Conservation (phyloP, 2,797 vertebrate genomes). For the Chaenodraco wilsoni region DNA sequence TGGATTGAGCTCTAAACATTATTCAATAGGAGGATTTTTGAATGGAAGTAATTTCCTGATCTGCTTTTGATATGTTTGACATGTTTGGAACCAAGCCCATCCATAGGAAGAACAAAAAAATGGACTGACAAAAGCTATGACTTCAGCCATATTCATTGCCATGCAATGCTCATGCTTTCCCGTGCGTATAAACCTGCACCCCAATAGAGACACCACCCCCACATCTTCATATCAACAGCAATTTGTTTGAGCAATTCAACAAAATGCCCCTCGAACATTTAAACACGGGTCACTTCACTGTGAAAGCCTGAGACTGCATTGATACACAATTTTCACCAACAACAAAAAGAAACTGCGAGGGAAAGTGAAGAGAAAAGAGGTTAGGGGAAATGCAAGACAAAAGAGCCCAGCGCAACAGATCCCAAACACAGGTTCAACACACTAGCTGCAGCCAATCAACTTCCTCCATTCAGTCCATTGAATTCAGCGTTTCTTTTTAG, state of each 20-base stretch:
- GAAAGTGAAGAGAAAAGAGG: constrained; percentile 69
- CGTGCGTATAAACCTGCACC: constrained; percentile 55
- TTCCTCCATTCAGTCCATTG: constrained; percentile 51
- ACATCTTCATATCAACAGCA: constrained; percentile 76
- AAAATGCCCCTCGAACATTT: constrained; percentile 67
- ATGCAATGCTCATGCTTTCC: constrained; percentile 13
- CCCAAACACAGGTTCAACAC: constrained; percentile 77
- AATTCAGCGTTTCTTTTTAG: constrained; percentile 54
- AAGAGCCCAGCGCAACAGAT: constrained; percentile 65
- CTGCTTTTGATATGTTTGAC: constrained; percentile 19
- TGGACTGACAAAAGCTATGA: constrained; percentile 51
- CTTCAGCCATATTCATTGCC: constrained; percentile 40
- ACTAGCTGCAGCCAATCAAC: constrained; percentile 63
- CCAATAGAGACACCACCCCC: constrained; percentile 63
- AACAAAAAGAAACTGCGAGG: constrained; percentile 67
- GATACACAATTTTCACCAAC: constrained; percentile 69
- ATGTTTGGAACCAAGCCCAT: constrained; percentile 32
- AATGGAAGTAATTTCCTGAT: constrained; percentile 6
- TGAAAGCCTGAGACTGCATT: constrained; percentile 70
- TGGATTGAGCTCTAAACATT: not conserved
- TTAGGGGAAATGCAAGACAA: constrained; percentile 71
- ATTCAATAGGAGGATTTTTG: constrained; percentile 6
- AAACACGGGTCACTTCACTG: constrained; percentile 76
- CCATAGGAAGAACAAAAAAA: constrained; percentile 19
- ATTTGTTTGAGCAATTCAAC: constrained; percentile 74